Percentiles rank a stretch among this genome's conserved stretches.
Evolutionary conservation across 2,797 vertebrate species (phyloP).

Genomic region (Pogoniulus pusillus): DNA sequence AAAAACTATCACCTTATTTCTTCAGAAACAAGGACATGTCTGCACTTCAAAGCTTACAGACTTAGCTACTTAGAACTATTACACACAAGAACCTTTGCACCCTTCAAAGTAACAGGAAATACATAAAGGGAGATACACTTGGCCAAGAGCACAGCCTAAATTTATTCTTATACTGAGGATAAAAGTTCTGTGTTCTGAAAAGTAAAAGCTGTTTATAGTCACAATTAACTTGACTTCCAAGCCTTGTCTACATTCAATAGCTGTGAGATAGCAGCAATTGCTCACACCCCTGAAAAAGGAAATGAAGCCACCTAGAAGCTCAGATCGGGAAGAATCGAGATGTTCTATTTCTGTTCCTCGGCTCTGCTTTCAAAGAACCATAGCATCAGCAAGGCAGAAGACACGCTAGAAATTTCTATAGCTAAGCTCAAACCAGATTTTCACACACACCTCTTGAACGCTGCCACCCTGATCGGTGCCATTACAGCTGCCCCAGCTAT

Average conservation of each 20-base stretch:
- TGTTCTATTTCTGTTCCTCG: constrained; percentile 5
- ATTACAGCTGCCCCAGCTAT: too few relatives aligned
- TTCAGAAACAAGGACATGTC: background rate
- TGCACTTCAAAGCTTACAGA: background rate
- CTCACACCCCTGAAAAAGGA: constrained; percentile 31
- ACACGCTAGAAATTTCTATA: background rate
- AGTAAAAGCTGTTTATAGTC: constrained; percentile 53
- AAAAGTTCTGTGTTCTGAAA: constrained; percentile 44
- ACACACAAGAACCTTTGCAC: constrained; percentile 15
- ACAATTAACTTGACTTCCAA: background rate
- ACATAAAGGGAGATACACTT: constrained; percentile 47
- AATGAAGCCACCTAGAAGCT: constrained; percentile 28
- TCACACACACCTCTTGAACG: background rate
- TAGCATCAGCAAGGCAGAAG: background rate
- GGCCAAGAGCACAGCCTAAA: constrained; percentile 20
- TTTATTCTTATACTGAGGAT: constrained; percentile 20
- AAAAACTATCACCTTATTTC: background rate
- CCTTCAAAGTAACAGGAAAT: constrained; percentile 61
- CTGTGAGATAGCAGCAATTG: constrained; percentile 6
- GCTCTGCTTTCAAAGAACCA: constrained; percentile 50
- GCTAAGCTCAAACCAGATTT: background rate
- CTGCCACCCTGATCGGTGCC: background rate
- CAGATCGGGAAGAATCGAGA: background rate
- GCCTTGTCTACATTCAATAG: background rate
- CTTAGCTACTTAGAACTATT: background rate